Evolutionary conservation across 2,888 invertebrate species (phyloP).

Genomic region (Philereme vetulata): DNA sequence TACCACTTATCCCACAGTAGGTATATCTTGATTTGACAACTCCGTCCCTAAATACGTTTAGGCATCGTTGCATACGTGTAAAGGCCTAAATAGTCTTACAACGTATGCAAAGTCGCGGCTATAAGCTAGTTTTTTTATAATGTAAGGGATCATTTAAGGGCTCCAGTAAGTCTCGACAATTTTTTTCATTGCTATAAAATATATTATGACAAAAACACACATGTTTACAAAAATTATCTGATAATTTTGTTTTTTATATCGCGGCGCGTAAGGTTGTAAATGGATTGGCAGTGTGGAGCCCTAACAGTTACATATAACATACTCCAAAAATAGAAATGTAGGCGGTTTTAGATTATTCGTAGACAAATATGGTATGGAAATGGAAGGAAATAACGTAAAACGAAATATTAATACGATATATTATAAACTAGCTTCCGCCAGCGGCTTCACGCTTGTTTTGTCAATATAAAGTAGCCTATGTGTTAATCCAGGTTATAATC

Average conservation of each 20-base stretch:
- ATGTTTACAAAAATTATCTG: conserved; percentile 9
- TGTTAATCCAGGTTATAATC: too few species aligned
- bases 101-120: too few species aligned
- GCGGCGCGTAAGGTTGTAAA: background rate
- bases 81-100: too few species aligned
- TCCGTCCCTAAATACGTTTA: too few species aligned
- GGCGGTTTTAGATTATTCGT: conserved; percentile 31
- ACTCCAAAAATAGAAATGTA: conserved; percentile 28
- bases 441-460: too few species aligned
- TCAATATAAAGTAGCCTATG: too few species aligned
- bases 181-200: conserved; percentile 31
- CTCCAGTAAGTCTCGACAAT: conserved; percentile 35
- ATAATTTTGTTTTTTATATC: background rate
- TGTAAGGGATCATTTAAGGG: conserved; percentile 23
- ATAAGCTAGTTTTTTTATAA: conserved; percentile 15
- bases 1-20: too few species aligned
- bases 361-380: conserved; percentile 29
- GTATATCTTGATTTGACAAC: too few species aligned
- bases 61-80: too few species aligned
- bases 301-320: conserved; percentile 28
- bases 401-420: conserved; percentile 10
- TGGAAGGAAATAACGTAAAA: conserved; percentile 22
- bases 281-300: background rate
- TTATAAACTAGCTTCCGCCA: too few species aligned
- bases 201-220: conserved; percentile 13